phyloP scores from a whole-genome alignment of 2,888 invertebrate genomes.

The Tholera decimalis region DNA sequence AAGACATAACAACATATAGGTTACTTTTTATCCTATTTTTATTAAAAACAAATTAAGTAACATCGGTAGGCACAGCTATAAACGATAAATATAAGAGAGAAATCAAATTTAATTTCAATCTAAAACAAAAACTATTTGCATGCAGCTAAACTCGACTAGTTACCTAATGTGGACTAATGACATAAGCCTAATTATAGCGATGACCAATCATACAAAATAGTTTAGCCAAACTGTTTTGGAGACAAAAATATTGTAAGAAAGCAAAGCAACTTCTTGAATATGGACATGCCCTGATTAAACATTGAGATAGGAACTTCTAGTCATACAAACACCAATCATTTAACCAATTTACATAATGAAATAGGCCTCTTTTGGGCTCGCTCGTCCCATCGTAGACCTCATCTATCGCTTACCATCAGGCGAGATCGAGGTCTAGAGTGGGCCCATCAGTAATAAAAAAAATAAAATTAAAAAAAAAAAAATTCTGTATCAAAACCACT shows the following conservation, averaged over 20 bases:
- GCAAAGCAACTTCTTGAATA: conserved; percentile 13
- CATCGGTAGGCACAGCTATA: too few relatives aligned
- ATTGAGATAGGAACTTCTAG: conserved; percentile 7
- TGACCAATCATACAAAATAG: conserved; percentile 23
- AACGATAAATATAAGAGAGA: background rate
- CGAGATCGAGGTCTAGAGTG: too few relatives aligned
- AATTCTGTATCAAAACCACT: background rate
- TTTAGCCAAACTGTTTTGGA: conserved; percentile 32
- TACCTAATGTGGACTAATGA: conserved; percentile 28
- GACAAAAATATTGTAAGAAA: conserved; percentile 40
- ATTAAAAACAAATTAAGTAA: too few relatives aligned
- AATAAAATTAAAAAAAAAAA: too few relatives aligned
- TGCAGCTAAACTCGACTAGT: conserved; percentile 16
- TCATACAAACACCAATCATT: too few relatives aligned
- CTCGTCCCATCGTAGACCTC: too few relatives aligned
- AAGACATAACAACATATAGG: too few relatives aligned
- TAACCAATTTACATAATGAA: too few relatives aligned
- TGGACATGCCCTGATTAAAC: conserved; percentile 30
- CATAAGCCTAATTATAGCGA: conserved; percentile 19
- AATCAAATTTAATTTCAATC: conserved; percentile 6
- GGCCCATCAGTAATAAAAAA: too few relatives aligned
- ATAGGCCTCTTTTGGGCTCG: too few relatives aligned
- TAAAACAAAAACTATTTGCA: conserved; percentile 16
- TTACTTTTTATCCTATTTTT: too few relatives aligned
- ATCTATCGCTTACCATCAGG: too few relatives aligned